Base-by-base conservation (phyloP, 1,140 invertebrate genomes). In the Zaprionus africanus region DNA sequence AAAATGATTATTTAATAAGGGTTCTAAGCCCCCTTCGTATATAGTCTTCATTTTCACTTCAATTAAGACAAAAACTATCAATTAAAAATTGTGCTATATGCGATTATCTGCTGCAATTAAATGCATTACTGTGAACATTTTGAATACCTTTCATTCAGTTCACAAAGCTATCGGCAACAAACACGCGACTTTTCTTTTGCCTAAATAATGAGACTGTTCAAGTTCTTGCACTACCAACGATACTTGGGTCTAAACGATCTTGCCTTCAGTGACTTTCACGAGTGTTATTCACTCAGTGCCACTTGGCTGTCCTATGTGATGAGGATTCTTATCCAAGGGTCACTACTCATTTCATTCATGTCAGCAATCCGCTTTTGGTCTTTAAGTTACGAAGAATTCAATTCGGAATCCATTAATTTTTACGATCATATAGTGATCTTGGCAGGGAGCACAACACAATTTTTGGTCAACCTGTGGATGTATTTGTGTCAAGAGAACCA, bases 381-480 rank as follows among this genome's bases (percentile, higher is more conserved):
- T 4, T 5, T 87, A 1, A 70, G 54, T 24, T 79, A 82, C 22
- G n/a, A 82, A 56, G 63, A 76, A 1, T 78, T 63, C 0, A 24
- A 61, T 1, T 69, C 76, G 1, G n/a, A n/a, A 24, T 69, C 64
- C 0, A 76, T 76, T n/a, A 65, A 70, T 7, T 38, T 51, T 0
- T 79, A 64, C n/a, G 82, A 87, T 43, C 78, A 69, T 2, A 28
- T 78, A 13, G 76, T 85, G 7, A 76, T 86, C 3, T 13, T 76
- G 34, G 11, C 71, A 9, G 62, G 64, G 1, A 46, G 68, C 7
- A 24, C 63, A 0, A 70, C 64, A 12, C 82, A 87, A 24, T 46
- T 87, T 2, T 24, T 77, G 12, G 54, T 43, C n/a, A 86, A 86
- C 31, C 15, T 68, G 0, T 86, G 82, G 83, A 63, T 86, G 13